These are phyloP conservation scores for Physella acuta DNA, from an alignment of 1,140 invertebrate genomes.

Conservation along the genomic window DNA sequence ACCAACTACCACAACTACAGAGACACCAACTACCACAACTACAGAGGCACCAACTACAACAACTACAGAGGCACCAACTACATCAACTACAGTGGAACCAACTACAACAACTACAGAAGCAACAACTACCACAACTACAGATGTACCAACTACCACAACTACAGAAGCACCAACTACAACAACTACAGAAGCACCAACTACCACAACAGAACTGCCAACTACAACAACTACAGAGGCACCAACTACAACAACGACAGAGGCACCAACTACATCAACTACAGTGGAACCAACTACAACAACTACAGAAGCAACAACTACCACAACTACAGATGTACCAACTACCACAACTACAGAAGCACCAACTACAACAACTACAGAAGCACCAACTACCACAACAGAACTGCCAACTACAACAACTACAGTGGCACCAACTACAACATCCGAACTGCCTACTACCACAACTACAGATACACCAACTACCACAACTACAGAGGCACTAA, in stretches of 20 bases:
- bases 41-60: not conserved
- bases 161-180: not conserved
- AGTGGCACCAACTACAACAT: not conserved
- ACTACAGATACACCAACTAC: not conserved
- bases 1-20: not conserved
- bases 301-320: not conserved
- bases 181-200: not conserved
- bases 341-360: not conserved
- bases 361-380: not conserved
- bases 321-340: not conserved
- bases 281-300: not conserved
- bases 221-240: not conserved
- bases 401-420: not conserved
- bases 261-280: not conserved
- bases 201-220: not conserved
- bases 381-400: not conserved
- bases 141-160: not conserved
- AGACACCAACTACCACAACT: not conserved
- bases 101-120: not conserved
- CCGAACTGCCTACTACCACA: not conserved
- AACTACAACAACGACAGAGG: not conserved
- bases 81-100: slow-evolving; percentile 3
- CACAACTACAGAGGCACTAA: not conserved
- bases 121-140: not conserved
- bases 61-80: slow-evolving; percentile 4